Conservation (phyloP, 2,113 vertebrate species). For the Lonchura striata region DNA sequence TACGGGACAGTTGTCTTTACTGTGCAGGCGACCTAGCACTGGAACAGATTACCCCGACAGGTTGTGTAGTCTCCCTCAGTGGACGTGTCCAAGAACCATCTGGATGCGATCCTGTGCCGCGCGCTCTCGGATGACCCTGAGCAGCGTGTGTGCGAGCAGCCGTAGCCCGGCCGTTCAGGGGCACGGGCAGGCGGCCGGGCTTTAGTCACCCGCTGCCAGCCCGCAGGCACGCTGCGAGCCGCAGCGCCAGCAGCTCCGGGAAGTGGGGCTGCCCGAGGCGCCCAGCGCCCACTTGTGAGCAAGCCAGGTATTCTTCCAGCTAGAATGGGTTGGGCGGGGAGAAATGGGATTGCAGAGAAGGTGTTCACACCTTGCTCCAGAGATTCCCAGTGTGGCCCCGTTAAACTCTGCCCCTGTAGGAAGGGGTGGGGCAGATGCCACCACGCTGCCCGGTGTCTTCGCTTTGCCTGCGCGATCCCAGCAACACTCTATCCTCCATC, state of each 20-base stretch:
- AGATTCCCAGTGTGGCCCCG: background rate
- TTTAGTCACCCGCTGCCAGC: fast-evolving
- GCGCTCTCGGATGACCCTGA: background rate
- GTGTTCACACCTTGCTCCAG: background rate
- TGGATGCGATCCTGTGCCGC: background rate
- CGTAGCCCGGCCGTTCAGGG: too few relatives aligned
- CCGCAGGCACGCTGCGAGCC: fast-evolving
- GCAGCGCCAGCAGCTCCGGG: fast-evolving
- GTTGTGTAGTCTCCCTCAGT: background rate
- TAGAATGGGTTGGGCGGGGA: too few relatives aligned
- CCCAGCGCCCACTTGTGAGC: background rate
- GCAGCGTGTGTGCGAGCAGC: background rate
- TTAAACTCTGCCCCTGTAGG: background rate
- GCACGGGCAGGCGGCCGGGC: fast-evolving
- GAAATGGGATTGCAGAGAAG: too few relatives aligned
- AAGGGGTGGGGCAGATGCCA: too few relatives aligned
- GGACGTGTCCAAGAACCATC: background rate
- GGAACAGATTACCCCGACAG: background rate
- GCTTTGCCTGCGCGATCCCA: background rate
- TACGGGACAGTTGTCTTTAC: background rate
- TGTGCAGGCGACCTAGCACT: fast-evolving
- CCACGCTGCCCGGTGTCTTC: fast-evolving
- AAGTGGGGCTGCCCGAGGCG: fast-evolving
- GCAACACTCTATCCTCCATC: background rate
- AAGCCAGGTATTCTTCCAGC: too few relatives aligned